Percentiles rank a stretch among this genome's conserved stretches.
Conservation (phyloP, 2,888 invertebrate species). For the Eupeodes luniger region DNA sequence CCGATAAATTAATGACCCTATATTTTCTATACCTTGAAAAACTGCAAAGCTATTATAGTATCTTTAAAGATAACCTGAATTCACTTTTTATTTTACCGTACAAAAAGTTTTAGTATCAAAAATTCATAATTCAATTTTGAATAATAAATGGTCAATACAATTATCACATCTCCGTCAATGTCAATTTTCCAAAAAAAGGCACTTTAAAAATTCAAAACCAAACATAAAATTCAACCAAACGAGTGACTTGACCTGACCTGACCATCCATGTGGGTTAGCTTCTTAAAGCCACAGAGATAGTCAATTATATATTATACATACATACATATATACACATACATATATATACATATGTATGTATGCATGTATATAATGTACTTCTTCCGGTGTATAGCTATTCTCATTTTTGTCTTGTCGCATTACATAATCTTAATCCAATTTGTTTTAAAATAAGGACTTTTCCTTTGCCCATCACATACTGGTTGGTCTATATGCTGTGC, state of each 20-base stretch:
- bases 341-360: neutral
- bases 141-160: neutral
- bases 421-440: slow-evolving; percentile 26
- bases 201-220: slow-evolving; percentile 8
- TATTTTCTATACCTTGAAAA: too few species aligned
- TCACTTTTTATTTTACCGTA: too few species aligned
- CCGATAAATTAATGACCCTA: too few species aligned
- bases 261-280: slow-evolving; percentile 17
- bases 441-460: slow-evolving; percentile 21
- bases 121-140: neutral
- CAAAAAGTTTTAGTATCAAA: too few species aligned
- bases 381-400: neutral
- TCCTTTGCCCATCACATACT: neutral
- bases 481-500: neutral
- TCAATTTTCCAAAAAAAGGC: neutral
- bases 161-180: neutral
- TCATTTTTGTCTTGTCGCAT: slow-evolving; percentile 10
- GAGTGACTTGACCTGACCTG: too few species aligned
- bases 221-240: neutral
- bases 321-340: neutral
- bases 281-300: neutral
- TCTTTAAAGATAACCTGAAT: too few species aligned
- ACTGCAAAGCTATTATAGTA: too few species aligned
- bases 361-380: neutral
- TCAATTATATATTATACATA: neutral